phyloP scores from a whole-genome alignment of 2,888 invertebrate genomes.

The Himalopsyche kuldschensis region DNA sequence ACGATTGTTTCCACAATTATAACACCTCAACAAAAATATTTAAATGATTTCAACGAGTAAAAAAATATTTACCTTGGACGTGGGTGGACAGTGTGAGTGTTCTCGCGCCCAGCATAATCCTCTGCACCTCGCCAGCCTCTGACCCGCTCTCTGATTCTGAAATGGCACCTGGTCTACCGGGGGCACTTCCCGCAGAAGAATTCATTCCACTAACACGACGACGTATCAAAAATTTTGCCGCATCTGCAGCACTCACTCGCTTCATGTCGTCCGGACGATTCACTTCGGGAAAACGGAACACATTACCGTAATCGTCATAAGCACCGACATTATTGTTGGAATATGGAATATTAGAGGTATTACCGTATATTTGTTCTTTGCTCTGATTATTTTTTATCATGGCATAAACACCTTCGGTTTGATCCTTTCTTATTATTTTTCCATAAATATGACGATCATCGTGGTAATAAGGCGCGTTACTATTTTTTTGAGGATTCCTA shows the following conservation, averaged over 20 bases:
- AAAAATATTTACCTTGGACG: not conserved
- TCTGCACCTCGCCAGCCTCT: conserved; percentile 71
- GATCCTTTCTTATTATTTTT: conserved; percentile 7
- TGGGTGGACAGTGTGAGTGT: not conserved
- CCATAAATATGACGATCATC: conserved; percentile 15
- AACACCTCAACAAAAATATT: too few relatives aligned
- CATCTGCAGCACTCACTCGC: conserved; percentile 24
- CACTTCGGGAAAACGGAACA: conserved; percentile 44
- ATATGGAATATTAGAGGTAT: not conserved
- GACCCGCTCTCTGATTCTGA: conserved; percentile 73
- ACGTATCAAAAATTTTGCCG: conserved; percentile 30
- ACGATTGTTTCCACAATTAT: too few relatives aligned
- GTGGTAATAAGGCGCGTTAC: not conserved
- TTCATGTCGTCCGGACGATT: conserved; percentile 18
- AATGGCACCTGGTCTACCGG: conserved; percentile 44
- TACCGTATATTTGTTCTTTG: conserved; percentile 41
- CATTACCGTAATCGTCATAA: conserved; percentile 41
- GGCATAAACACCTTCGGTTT: conserved; percentile 1
- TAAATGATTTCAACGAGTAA: too few relatives aligned
- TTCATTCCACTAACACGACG: conserved; percentile 43
- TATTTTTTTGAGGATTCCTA: not conserved
- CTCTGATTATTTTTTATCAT: conserved; percentile 47
- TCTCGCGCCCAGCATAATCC: conserved; percentile 55
- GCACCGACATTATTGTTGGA: not conserved
- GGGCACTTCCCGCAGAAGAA: not conserved